Percentiles rank a stretch among this genome's conserved stretches.
Evolutionary conservation across 2,113 vertebrate species (phyloP).

Genomic region (Mus musculus): DNA sequence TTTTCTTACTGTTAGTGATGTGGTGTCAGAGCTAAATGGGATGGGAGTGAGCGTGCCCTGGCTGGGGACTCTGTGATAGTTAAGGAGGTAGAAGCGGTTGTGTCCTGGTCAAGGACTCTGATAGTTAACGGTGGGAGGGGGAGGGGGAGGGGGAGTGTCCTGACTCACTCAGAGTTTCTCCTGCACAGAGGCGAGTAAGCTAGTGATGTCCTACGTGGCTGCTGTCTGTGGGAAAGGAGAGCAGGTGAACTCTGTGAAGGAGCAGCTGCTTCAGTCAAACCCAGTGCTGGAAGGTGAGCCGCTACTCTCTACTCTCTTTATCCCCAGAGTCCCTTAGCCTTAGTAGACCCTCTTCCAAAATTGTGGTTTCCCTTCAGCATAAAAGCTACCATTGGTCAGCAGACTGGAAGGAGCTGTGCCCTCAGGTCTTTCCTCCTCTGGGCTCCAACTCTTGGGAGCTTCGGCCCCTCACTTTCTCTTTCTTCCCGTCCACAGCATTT

Average conservation of each 20-base stretch:
- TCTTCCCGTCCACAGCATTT: constrained; percentile 82
- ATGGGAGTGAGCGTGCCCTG: not conserved
- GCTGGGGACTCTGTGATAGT: not conserved
- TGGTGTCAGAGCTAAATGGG: not conserved
- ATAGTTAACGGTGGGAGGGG: not conserved
- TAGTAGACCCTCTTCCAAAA: not conserved
- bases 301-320: rapidly evolving
- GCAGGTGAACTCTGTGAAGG: constrained; percentile 90
- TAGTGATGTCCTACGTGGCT: constrained; percentile 91
- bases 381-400: not conserved
- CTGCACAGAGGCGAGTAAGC: constrained; percentile 88
- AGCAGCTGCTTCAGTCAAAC: constrained; percentile 90
- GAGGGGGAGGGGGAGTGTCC: not conserved
- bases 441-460: not conserved
- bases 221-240: constrained; percentile 88
- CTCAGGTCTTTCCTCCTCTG: not conserved
- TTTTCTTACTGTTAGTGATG: not conserved
- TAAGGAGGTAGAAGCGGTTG: not conserved
- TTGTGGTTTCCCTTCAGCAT: not conserved
- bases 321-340: not conserved
- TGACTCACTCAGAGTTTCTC: not conserved
- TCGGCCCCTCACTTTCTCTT: not conserved
- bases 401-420: not conserved
- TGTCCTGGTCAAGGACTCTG: not conserved
- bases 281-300: constrained; percentile 89